These are phyloP conservation scores for Sturmia bella DNA, from an alignment of 2,888 invertebrate species.

Conservation along the genomic window DNA sequence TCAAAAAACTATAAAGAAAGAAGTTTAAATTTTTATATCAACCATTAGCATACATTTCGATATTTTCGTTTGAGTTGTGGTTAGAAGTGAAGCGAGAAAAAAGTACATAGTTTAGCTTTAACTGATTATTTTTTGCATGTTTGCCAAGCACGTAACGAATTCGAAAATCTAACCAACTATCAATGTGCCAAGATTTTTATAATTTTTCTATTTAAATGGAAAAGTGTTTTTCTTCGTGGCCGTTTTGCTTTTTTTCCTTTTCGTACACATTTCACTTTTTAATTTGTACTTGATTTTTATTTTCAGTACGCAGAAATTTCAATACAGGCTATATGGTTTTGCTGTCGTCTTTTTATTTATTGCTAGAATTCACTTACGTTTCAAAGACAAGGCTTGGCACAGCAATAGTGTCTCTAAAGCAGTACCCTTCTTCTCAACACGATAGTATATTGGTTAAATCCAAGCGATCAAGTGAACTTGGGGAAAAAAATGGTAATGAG, in stretches of 20 bases:
- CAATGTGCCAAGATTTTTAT: constrained; percentile 64
- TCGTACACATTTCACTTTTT: constrained; percentile 79
- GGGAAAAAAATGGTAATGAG: too few relatives aligned
- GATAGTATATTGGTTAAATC: neutral
- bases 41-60: constrained; percentile 65
- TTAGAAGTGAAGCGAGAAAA: constrained; percentile 5
- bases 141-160: constrained; percentile 65
- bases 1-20: constrained; percentile 27
- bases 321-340: constrained; percentile 43
- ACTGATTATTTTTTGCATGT: constrained; percentile 22
- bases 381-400: constrained; percentile 60
- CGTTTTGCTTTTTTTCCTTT: constrained; percentile 44
- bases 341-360: constrained; percentile 69
- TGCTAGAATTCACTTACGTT: constrained; percentile 58
- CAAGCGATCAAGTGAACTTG: neutral
- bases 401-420: constrained; percentile 29
- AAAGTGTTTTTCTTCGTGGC: constrained; percentile 71
- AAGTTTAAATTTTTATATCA: constrained; percentile 49
- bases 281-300: constrained; percentile 74
- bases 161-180: constrained; percentile 50
- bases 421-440: constrained; percentile 17
- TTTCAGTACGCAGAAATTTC: constrained; percentile 61
- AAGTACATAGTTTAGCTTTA: neutral
- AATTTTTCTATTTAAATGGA: constrained; percentile 66
- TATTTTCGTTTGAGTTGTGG: constrained; percentile 44